A percentile compares a stretch with the other conserved stretches of the same genome.
Conservation (phyloP, 2,797 vertebrate species). For the Chromobotia macracanthus region DNA sequence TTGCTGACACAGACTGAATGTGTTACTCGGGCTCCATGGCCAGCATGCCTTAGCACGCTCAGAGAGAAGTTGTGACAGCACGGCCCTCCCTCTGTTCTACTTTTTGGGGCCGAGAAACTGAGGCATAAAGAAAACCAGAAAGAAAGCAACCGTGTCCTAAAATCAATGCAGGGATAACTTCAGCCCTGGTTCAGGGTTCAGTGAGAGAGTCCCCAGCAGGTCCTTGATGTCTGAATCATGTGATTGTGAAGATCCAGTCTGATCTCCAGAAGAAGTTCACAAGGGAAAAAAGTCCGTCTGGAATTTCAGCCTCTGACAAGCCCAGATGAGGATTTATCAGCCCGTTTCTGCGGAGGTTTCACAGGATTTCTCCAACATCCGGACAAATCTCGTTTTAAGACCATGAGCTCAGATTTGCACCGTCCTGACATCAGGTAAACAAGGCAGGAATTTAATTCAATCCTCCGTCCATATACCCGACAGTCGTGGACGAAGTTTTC, state of each 20-base stretch:
- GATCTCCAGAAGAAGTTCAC: slow-evolving; percentile 18
- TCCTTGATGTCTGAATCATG: slow-evolving; percentile 28
- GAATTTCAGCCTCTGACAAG: slow-evolving; percentile 66
- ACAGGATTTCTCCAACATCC: not conserved
- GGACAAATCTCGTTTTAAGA: not conserved
- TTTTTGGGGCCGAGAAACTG: not conserved
- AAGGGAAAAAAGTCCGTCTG: slow-evolving; percentile 61
- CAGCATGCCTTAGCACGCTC: slow-evolving; percentile 55
- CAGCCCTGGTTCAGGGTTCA: no score
- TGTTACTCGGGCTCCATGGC: slow-evolving; percentile 52
- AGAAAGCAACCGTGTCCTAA: not conserved
- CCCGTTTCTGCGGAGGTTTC: not conserved
- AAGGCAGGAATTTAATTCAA: no score
- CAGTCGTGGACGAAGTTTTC: no score
- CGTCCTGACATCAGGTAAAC: no score
- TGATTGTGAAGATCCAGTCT: not conserved
- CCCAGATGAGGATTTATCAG: not conserved
- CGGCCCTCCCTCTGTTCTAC: not conserved
- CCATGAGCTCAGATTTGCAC: no score
- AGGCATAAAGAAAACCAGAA: not conserved
- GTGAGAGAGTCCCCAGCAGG: not conserved
- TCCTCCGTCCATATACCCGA: no score
- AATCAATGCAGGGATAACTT: not conserved
- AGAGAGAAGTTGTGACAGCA: slow-evolving; percentile 25
- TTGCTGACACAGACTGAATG: slow-evolving; percentile 32